These are phyloP conservation scores for Nesogale talazaci DNA, from an alignment of 2,113 vertebrate genomes.

Conservation along the genomic window DNA sequence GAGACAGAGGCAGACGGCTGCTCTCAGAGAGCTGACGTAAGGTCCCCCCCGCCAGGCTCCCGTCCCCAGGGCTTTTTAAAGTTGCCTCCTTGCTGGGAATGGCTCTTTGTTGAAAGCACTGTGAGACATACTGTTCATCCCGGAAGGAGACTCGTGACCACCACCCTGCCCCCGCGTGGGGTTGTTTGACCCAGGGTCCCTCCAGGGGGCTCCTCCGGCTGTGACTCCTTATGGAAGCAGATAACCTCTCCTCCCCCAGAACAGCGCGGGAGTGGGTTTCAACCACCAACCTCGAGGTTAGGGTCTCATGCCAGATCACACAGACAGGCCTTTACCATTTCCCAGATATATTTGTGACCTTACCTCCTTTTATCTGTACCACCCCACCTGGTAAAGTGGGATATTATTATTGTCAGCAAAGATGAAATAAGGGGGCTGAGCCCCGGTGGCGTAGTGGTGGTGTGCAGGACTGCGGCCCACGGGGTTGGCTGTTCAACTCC, in stretches of 20 bases:
- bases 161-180: too few relatives aligned
- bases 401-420: not conserved
- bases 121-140: constrained; percentile 19
- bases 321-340: constrained; percentile 20
- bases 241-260: too few relatives aligned
- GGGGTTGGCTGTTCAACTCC: too few relatives aligned
- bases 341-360: not conserved
- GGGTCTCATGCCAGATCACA: not conserved
- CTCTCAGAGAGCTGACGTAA: not conserved
- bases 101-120: too few relatives aligned
- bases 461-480: too few relatives aligned
- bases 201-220: too few relatives aligned
- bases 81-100: not conserved
- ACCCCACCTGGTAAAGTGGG: not conserved
- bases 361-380: not conserved
- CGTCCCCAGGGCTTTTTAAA: not conserved
- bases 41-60: not conserved
- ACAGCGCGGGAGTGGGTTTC: too few relatives aligned
- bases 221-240: too few relatives aligned
- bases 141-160: not conserved
- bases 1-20: not conserved
- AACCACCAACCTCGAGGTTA: not conserved
- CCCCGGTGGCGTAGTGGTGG: too few relatives aligned
- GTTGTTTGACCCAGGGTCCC: too few relatives aligned
- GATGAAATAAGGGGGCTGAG: constrained; percentile 5